Evolutionary conservation across 2,888 invertebrate species (phyloP).

Genomic region (Lycaena phlaeas): DNA sequence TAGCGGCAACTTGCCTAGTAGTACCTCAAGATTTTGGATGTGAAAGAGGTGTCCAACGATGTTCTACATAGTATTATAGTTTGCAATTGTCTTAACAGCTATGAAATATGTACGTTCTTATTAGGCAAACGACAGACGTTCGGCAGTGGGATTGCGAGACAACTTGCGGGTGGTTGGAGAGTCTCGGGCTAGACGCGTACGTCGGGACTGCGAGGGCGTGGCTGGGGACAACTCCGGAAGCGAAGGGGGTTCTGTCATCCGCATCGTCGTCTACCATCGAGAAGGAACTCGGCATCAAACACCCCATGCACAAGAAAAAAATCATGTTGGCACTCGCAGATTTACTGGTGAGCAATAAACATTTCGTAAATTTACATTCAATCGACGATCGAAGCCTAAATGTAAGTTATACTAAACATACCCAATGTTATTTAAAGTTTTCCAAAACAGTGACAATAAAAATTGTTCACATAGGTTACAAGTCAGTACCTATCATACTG

Average conservation of each 20-base stretch:
- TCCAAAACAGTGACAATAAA: too few relatives aligned
- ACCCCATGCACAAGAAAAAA: constrained; percentile 93
- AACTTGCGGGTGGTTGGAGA: constrained; percentile 86
- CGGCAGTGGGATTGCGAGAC: constrained; percentile 86
- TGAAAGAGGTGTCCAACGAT: too few relatives aligned
- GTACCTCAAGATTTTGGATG: too few relatives aligned
- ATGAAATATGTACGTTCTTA: not conserved
- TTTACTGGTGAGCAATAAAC: constrained; percentile 65
- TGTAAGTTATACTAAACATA: too few relatives aligned
- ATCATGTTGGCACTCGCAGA: constrained; percentile 83
- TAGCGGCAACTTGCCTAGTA: too few relatives aligned
- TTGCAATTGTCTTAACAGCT: too few relatives aligned
- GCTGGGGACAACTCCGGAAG: constrained; percentile 83
- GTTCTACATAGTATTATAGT: too few relatives aligned
- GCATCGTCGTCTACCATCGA: constrained; percentile 88
- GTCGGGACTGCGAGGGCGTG: constrained; percentile 85
- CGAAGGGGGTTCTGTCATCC: constrained; percentile 76
- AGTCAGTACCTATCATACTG: too few relatives aligned
- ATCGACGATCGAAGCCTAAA: too few relatives aligned
- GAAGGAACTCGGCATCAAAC: constrained; percentile 88
- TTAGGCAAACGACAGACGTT: constrained; percentile 81
- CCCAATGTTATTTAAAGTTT: too few relatives aligned
- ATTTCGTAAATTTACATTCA: too few relatives aligned
- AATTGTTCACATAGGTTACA: too few relatives aligned
- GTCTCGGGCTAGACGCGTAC: constrained; percentile 84